Evolutionary conservation across 2,888 invertebrate genomes (phyloP), one percentile per base, ranked within the genome.

Genomic region (Parasteatoda lunata): DNA sequence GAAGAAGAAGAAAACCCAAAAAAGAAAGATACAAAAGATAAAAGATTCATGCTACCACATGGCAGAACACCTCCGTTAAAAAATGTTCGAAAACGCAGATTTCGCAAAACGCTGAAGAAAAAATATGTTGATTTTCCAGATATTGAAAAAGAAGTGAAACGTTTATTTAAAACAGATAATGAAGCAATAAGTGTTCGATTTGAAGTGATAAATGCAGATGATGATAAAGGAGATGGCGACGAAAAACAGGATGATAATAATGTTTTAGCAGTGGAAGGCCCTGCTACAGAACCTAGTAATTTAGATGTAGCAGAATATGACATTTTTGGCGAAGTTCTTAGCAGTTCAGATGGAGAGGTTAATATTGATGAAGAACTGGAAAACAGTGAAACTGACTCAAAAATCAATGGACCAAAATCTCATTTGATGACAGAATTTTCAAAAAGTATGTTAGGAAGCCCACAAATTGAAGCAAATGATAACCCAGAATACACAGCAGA

Each of bases 71-170:
- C 98, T 0, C 98, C 99, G 0, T 93, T 98, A 84, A 99, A 99
- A 92, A 99, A 99, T 93, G 97, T 98, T 0, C 94, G 98, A 8
- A 96, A 96, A 90, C 94, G 98, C 81, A 94, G 98, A 84, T 98
- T 98, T 91, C 94, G 98, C 59, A 98, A 98, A 93, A 98, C 98
- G 0, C 92, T 98, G 51, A 97, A 97, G 91, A 99, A 99, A 92
- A 99, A 99, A 92, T 97, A 96, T 92, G 97, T 97, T 0, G 98
- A 98, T 92, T 97, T 97, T 49, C 98, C 98, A 0, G 98, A 99
- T 93, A 97, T 98, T 89, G 99, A 99, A 91, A 98, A 98, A 92
- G 99, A 99, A 93, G 97, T 99, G 0, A 98, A 98, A 91, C 94
- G 98, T 65, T 93, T 99, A 81, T 93, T 99, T 9, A 93, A 98